Conservation (phyloP, 92 coral and sea anemone species). For the Phenganax marumi region DNA sequence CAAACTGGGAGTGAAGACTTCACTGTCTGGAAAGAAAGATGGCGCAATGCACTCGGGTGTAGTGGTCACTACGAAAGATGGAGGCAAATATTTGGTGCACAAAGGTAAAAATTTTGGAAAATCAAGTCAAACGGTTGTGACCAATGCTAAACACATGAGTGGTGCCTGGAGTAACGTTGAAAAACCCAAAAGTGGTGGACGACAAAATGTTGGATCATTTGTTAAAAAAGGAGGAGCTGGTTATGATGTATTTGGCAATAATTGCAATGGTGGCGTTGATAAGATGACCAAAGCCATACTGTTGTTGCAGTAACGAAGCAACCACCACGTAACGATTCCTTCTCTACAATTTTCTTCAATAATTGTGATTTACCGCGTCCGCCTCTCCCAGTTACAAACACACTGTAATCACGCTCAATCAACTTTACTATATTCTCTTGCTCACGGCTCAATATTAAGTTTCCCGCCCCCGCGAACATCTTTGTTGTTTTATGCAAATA, state of each 20-base stretch:
- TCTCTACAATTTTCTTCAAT: not conserved
- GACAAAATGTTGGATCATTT: slow-evolving; percentile 26
- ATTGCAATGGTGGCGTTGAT: slow-evolving; percentile 20
- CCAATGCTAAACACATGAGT: slow-evolving; percentile 40
- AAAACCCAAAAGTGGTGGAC: not conserved
- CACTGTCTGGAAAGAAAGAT: slow-evolving; percentile 1
- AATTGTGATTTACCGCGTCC: slow-evolving; percentile 50
- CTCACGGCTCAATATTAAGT: not conserved
- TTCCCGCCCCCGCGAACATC: slow-evolving; percentile 3
- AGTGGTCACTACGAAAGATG: not conserved
- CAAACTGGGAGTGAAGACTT: not conserved
- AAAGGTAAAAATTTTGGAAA: slow-evolving; percentile 19
- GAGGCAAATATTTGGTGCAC: slow-evolving; percentile 38
- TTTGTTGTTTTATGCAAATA: not conserved
- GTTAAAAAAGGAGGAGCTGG: slow-evolving; percentile 18
- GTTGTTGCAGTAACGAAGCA: too few species aligned
- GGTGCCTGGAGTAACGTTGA: slow-evolving; percentile 37
- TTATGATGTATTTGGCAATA: not conserved
- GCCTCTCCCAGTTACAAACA: slow-evolving; percentile 46
- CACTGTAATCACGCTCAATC: slow-evolving; percentile 43
- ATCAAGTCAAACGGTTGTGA: too few species aligned
- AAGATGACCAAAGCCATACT: slow-evolving; percentile 1
- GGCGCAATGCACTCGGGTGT: slow-evolving; percentile 5
- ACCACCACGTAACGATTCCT: slow-evolving; percentile 10
- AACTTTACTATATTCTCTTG: slow-evolving; percentile 20